These are phyloP conservation scores for Dusona sp. DNA, from an alignment of 2,888 invertebrate genomes.

Conservation along the genomic window DNA sequence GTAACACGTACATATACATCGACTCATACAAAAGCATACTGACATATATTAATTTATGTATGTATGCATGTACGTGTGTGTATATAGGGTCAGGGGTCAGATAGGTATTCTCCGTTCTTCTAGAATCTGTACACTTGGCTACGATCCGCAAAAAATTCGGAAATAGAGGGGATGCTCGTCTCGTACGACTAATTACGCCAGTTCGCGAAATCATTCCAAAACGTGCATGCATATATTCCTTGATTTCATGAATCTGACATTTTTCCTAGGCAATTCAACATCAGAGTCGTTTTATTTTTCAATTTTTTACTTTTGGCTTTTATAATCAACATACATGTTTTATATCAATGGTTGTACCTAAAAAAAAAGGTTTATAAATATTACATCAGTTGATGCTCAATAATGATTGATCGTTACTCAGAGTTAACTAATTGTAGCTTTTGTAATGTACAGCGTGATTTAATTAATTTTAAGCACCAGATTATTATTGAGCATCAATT, in stretches of 20 bases:
- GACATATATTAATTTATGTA: conserved; percentile 64
- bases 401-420: not conserved
- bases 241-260: conserved; percentile 81
- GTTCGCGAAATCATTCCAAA: conserved; percentile 82
- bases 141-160: conserved; percentile 83
- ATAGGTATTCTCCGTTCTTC: conserved; percentile 67
- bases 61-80: conserved; percentile 62
- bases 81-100: conserved; percentile 67
- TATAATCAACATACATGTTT: not conserved
- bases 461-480: not conserved
- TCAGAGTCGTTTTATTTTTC: not conserved
- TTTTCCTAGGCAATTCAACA: conserved; percentile 59
- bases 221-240: conserved; percentile 84
- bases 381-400: not conserved
- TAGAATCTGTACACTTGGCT: conserved; percentile 80
- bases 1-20: not conserved
- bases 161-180: conserved; percentile 84
- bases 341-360: not conserved
- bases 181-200: conserved; percentile 81
- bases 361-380: not conserved
- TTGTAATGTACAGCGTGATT: not conserved
- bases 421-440: not conserved
- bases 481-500: not conserved
- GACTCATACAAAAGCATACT: conserved; percentile 23
- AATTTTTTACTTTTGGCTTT: not conserved